phyloP scores from a whole-genome alignment of 1,140 invertebrate species.

The Drosophila navojoa region DNA sequence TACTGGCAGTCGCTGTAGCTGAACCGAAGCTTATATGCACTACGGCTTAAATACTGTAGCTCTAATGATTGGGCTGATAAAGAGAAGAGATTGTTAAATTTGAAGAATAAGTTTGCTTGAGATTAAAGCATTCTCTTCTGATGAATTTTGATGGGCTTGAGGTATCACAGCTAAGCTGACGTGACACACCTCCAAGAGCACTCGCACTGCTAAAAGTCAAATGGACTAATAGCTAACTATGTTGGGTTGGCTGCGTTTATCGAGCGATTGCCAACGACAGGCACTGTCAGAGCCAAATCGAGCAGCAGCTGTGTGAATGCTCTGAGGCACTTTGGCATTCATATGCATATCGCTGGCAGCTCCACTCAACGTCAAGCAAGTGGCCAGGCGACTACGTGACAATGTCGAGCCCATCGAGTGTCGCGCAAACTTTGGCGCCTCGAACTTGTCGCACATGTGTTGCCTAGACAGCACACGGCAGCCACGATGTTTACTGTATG shows the following conservation, averaged over 20 bases:
- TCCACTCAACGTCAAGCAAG: constrained; percentile 42
- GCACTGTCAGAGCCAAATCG: constrained; percentile 17
- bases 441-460: constrained; percentile 65
- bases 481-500: constrained; percentile 23
- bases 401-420: constrained; percentile 56
- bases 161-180: no score
- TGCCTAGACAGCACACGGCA: constrained; percentile 22
- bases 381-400: constrained; percentile 65
- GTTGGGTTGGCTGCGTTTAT: constrained; percentile 16
- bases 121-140: no score
- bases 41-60: no score
- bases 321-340: constrained; percentile 38
- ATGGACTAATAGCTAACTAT: constrained; percentile 60
- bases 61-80: no score
- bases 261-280: constrained; percentile 18
- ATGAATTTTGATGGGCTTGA: no score
- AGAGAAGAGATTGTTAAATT: no score
- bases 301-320: constrained; percentile 5
- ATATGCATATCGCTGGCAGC: constrained; percentile 51
- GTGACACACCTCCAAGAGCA: no score
- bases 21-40: no score
- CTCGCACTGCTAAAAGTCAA: constrained; percentile 19
- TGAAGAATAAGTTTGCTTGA: no score
- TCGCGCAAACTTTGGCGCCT: constrained; percentile 50
- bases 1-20: neutral